Evolutionary conservation across 2,888 invertebrate species (phyloP).

Genomic region (Hydropsyche betteni): DNA sequence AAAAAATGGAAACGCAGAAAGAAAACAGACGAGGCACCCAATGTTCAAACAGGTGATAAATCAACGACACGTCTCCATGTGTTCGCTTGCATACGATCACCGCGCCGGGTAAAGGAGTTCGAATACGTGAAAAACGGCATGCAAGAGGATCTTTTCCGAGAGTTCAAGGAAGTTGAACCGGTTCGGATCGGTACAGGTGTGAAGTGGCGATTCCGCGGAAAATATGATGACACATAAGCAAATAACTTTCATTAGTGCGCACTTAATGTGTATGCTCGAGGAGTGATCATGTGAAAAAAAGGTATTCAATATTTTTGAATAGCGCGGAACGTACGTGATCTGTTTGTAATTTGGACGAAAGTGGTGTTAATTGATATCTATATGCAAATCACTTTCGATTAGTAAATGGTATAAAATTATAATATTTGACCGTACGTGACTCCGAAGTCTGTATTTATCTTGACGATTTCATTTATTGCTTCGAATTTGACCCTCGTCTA

Average conservation of each 20-base stretch:
- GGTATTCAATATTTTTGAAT: too few relatives aligned
- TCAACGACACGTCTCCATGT: constrained; percentile 16
- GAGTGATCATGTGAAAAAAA: too few relatives aligned
- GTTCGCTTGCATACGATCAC: background rate
- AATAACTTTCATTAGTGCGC: constrained; percentile 16
- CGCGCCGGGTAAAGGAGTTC: constrained; percentile 54
- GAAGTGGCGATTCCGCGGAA: background rate
- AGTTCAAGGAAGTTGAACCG: background rate
- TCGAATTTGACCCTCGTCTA: too few relatives aligned
- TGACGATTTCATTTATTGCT: too few relatives aligned
- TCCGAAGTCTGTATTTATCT: too few relatives aligned
- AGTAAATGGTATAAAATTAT: too few relatives aligned
- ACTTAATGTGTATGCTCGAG: too few relatives aligned
- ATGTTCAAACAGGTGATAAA: constrained; percentile 34
- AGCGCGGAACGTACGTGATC: too few relatives aligned
- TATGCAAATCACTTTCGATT: too few relatives aligned
- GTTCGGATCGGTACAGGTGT: background rate
- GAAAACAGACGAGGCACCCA: background rate
- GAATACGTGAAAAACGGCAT: constrained; percentile 53
- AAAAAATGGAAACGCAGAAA: background rate
- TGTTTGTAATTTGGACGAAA: too few relatives aligned
- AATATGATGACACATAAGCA: background rate
- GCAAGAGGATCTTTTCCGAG: background rate
- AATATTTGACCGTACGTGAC: too few relatives aligned
- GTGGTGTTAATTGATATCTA: too few relatives aligned